Percentiles rank a stretch among this genome's conserved stretches.
Conservation (phyloP, 2,797 vertebrate species). For the Pangasius mekongensis region DNA sequence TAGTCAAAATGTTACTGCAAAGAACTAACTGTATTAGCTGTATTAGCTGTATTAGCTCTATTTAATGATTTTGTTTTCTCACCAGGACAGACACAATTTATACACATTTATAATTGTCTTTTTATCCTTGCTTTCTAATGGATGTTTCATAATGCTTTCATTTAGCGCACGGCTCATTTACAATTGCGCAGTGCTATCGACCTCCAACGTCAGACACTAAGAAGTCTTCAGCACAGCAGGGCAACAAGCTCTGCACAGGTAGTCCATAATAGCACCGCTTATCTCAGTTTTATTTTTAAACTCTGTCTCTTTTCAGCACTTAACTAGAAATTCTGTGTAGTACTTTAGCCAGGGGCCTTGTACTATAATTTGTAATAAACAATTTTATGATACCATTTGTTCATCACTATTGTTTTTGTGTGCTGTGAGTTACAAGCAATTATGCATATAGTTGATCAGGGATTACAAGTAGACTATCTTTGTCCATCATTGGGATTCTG, state of each 20-base stretch:
- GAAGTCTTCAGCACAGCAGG: slow-evolving; percentile 10
- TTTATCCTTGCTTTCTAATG: background rate
- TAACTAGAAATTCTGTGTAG: background rate
- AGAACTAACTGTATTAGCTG: background rate
- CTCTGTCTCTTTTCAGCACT: background rate
- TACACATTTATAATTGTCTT: background rate
- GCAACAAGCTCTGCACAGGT: background rate
- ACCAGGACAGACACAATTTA: background rate
- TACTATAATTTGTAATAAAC: background rate
- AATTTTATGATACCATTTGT: too few relatives aligned
- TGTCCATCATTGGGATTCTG: background rate
- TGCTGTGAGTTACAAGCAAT: background rate
- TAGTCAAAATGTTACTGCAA: background rate
- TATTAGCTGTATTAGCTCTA: background rate
- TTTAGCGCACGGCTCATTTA: slow-evolving; percentile 18
- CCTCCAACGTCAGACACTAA: slow-evolving; percentile 42
- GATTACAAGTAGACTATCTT: background rate
- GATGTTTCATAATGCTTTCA: slow-evolving; percentile 27
- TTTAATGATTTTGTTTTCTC: background rate
- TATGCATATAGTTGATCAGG: background rate
- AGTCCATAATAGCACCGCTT: slow-evolving; percentile 10
- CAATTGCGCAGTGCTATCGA: slow-evolving; percentile 20
- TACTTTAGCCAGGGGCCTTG: background rate
- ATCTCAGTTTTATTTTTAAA: background rate
- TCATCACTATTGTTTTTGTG: background rate